Base-by-base conservation (phyloP, 2,797 vertebrate species). In the Allobates femoralis region DNA sequence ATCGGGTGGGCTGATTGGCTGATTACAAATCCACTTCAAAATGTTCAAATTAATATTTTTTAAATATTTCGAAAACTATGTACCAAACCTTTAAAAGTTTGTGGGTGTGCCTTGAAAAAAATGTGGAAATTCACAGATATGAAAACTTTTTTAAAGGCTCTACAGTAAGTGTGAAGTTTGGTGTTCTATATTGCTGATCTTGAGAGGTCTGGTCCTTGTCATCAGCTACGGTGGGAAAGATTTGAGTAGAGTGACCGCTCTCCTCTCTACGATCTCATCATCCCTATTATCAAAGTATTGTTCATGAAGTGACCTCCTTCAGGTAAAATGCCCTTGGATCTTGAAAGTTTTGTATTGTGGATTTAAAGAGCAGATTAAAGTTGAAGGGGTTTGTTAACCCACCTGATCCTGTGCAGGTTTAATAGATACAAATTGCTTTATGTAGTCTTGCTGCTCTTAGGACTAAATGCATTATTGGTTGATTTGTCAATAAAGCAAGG, bases 401-500 rank as follows among this genome's bases (percentile, higher is more conserved):
- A 26, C 90, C 55, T 62, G 69, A 81, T 87, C 89, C 30, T 89
- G 28, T 86, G 86, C 50, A 82, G 82, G 66, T 4, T 84, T 90
- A 89, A 90, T 84, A 89, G 86, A 64, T 91, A 85, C 34, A 84
- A 89, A 89, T 86, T 90, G 74, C 89, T 89, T 90, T 79, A 62
- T 86, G 28, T 3, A 3, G 1, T 81, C 28, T 90, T 74, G 32
- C 12, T 85, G 51, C 89, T 78, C 89, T 67, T 84, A 37, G 5
- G 85, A 87, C 79, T 89, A 91, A 87, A 85, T 90, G 16, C 87
- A 64, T 89, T 90, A 81, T 87, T 3, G 0, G 0, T 79, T 90
- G 83, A 87, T 90, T 91, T 90, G 86, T 90, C 88, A 89, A 16
- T 90, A 90, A 89, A 89, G 37, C 88, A 55, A 87, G 69, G 55